Evolutionary conservation across 2,113 vertebrate genomes (phyloP), one percentile per base, ranked within the genome.

Genomic region (Crotalus horridus): DNA sequence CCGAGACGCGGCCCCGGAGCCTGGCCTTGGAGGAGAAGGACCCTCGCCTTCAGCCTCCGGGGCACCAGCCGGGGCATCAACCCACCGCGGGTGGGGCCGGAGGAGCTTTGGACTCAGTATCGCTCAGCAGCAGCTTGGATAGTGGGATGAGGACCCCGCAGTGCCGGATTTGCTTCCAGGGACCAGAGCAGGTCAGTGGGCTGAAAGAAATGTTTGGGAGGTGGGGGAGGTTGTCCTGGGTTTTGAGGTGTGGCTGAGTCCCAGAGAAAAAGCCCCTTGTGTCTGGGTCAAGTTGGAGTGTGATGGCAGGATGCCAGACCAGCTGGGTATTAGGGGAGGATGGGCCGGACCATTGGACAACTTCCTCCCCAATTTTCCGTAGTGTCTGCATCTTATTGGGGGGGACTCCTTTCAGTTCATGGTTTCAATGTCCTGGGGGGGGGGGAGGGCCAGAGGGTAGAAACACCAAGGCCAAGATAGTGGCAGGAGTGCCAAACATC

Each of bases 141-240:
- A 99, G 98, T 97, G 98, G 98, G 91, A 98, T 98, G 96, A 98
- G 98, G 95, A 98, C 98, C 94, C 98, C 98, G 64, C 98, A 99
- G 98, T 99, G 99, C 96, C 97, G 98, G 95, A 99, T 99, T 98
- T 99, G 99, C 94, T 99, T 99, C 97, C 99, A 99, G 94, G 98
- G 99, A 95, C 98, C 97, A 0, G 98, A 99, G 96, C 99, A 99
- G 98, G 99, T 99, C 97, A 95, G 96, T 91, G 20, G 89, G 64
- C 56, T 23, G 11, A 46, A 93, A 48, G 8, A 46, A 91, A 33
- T 43, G 88, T 7, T 1, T 9, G 48, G 8, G 1, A 0, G 81
- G 43, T 29, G 9, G 24, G 0, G 2, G 89, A 29, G 43, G 10
- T 51, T 17, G 26, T 29, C 51, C 11, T 53, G 86, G 33, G 39